Base-by-base conservation (phyloP, 2,797 vertebrate genomes). In the Netta rufina region DNA sequence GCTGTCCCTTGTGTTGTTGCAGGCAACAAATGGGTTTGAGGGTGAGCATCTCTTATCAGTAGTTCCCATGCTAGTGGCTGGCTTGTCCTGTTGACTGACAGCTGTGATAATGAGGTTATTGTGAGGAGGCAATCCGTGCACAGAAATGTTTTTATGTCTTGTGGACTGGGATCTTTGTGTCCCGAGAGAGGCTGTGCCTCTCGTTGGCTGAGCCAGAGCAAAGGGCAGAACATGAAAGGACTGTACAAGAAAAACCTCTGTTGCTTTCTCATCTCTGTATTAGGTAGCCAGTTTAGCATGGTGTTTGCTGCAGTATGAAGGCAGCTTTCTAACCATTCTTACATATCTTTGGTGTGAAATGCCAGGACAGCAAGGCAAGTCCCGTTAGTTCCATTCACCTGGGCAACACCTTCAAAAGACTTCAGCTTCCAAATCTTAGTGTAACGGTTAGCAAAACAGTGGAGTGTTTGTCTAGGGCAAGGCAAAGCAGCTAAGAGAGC, bases 121-220 rank as follows among this genome's bases (percentile, higher is more conserved):
- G 94, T 96, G 94, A 89, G 75, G 78, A 97, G 88, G 78, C 86
- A 96, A 25, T 92, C 81, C 27, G 89, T 87, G 95, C 93, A 95
- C 65, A 80, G 94, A 92, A 94, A 95, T 96, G 96, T 95, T 97
- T 96, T 96, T 77, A 87, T 96, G 94, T 96, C 91, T 96, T 96
- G 69, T 32, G 88, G 30, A 75, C 93, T 90, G 88, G 84, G 92
- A 92, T 96, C 88, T 93, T 94, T 92, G 86, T 95, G 86, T 70
- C 92, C 90, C 1, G 24, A 71, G 75, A 41, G 90, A 95, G 86
- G 76, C 82, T 95, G 77, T 92, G 90, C 81, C 86, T 95, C 45
- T 74, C 66, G 75, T 28, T 90, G 88, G 78, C 90, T 92, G 87
- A 58, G 77, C 77, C 57, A 65, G 65, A 87, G 92, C 74, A 84